Base-by-base conservation (phyloP, 2,888 invertebrate genomes). In the Nymphalis c-album region DNA sequence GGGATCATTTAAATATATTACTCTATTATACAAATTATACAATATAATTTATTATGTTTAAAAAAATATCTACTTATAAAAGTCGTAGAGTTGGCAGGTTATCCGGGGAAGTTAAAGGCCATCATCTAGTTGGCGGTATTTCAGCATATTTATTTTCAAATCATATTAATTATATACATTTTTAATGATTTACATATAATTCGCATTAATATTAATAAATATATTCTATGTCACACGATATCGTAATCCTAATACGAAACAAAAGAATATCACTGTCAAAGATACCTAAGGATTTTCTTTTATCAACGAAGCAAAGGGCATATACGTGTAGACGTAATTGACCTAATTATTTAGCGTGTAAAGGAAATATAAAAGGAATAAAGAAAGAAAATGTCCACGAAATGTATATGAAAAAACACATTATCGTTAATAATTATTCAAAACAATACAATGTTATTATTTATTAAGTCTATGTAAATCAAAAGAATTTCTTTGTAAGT, bases 1-100 rank as follows among this genome's bases (percentile, higher is more conserved):
- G 18, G 57, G 57, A 57, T 57, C 35, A 40, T 40, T 57, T 57
- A 26, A 57, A 57, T 57, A 57, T 57, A 57, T 57, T 57, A 57
- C 57, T 40, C 53, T 17, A 55, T 55, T 55, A 31, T 55, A 55
- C 26, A 55, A 55, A 31, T 55, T 55, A 31, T 55, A 55, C 26
- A 55, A 55, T n/a, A 55, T 55, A 55, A 31, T 7, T 55, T 55
- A 17, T 55, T 17, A 17, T 31, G 7, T 31, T 55, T 17, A 31
- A 8, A 55, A 22, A 53, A 26, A 26, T 6, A 18, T 50, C 20
- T 50, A 10, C 18, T 18, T 20, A 50, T 3, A 50, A 13, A 13
- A 40, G 13, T 3, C 2, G 26, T 31, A 6, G 26, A 13, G 3
- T 40, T 40, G 4, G 4, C 10, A 40, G 10, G 13, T 13, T 40